These are phyloP conservation scores for Pammene aurita DNA, from an alignment of 2,888 invertebrate species.

Conservation along the genomic window DNA sequence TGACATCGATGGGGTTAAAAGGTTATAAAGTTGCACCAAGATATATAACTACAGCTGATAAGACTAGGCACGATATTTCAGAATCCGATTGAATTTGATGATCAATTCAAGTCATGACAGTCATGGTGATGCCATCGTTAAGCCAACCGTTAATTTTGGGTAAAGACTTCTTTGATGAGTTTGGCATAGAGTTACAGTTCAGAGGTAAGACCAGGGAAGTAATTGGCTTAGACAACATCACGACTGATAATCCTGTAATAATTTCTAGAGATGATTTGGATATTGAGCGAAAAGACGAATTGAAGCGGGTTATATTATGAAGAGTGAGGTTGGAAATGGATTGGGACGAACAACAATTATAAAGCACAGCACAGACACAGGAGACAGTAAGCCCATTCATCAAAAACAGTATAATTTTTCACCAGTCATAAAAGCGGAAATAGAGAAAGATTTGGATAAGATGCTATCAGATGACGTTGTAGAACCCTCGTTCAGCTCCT, in stretches of 20 bases:
- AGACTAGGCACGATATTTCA: conserved; percentile 15
- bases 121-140: conserved; percentile 25
- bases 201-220: neutral
- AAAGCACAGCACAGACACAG: too few species aligned
- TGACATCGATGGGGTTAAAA: conserved; percentile 25
- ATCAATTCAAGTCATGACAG: conserved; percentile 27
- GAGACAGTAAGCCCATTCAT: too few species aligned
- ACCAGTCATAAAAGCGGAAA: too few species aligned
- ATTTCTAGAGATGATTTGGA: conserved; percentile 1
- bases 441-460: too few species aligned
- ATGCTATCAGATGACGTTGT: too few species aligned
- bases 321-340: too few species aligned
- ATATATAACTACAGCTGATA: conserved; percentile 33
- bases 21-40: conserved; percentile 4
- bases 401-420: too few species aligned
- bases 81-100: conserved; percentile 24
- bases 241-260: neutral
- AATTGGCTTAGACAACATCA: neutral
- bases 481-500: too few species aligned
- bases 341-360: too few species aligned
- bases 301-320: too few species aligned
- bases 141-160: conserved; percentile 33
- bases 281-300: too few species aligned
- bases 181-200: conserved; percentile 27
- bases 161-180: conserved; percentile 32